These are phyloP conservation scores for Corythaeola cristata DNA, from an alignment of 2,113 vertebrate genomes.

Conservation along the genomic window DNA sequence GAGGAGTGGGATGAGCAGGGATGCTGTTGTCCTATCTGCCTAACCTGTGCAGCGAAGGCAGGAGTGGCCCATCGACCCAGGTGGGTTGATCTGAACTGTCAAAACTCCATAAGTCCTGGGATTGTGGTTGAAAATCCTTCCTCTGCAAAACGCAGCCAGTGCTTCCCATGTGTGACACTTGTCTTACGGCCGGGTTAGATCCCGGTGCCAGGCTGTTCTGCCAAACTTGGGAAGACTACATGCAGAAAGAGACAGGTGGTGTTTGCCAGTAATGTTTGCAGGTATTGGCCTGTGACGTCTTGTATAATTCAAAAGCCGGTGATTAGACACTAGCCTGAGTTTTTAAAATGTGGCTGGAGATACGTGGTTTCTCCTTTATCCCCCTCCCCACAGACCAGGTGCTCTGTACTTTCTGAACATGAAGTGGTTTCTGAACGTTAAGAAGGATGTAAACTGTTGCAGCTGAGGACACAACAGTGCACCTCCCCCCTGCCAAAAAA, in stretches of 20 bases:
- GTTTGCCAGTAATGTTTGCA: background rate
- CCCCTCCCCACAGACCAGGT: background rate
- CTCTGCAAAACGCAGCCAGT: background rate
- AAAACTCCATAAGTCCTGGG: background rate
- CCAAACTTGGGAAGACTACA: background rate
- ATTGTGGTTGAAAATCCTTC: background rate
- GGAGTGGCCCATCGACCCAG: background rate
- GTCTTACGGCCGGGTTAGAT: background rate
- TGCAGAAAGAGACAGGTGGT: background rate
- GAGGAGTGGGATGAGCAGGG: background rate
- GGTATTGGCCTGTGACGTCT: background rate
- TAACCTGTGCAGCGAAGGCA: background rate
- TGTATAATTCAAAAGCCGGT: background rate
- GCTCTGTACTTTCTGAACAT: constrained; percentile 22
- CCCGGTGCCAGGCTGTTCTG: background rate
- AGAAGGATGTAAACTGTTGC: background rate
- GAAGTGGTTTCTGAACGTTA: constrained; percentile 23
- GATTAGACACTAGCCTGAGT: background rate
- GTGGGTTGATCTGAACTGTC: background rate
- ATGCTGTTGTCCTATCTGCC: background rate
- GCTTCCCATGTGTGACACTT: background rate
- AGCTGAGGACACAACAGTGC: background rate
- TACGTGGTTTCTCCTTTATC: background rate
- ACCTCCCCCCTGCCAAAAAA: background rate
- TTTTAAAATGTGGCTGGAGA: background rate